These are phyloP conservation scores for Drosophila kuntzei DNA, from an alignment of 2,888 invertebrate species.

Conservation along the genomic window DNA sequence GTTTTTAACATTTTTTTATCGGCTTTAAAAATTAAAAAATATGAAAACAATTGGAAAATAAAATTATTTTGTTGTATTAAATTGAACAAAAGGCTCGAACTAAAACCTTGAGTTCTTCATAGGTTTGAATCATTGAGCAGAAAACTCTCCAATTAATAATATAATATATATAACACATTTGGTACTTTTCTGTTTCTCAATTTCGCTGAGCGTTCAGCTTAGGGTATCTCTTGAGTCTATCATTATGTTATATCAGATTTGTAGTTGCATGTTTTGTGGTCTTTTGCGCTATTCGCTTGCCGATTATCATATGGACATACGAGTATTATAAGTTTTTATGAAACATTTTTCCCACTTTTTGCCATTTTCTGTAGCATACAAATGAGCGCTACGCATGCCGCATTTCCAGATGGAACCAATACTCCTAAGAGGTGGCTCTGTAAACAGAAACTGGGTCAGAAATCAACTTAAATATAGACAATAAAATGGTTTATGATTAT, in stretches of 20 bases:
- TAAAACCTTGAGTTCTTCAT: too few relatives aligned
- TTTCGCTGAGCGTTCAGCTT: too few relatives aligned
- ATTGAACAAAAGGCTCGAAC: too few relatives aligned
- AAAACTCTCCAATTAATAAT: not conserved
- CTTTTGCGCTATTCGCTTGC: conserved; percentile 30
- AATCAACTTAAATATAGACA: conserved; percentile 13
- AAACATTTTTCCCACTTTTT: conserved; percentile 21
- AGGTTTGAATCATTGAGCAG: too few relatives aligned
- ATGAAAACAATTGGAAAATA: not conserved
- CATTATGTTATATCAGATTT: not conserved
- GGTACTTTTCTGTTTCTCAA: too few relatives aligned
- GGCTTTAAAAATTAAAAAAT: not conserved
- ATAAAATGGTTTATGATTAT: conserved; percentile 2
- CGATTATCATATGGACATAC: conserved; percentile 53
- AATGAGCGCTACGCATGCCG: conserved; percentile 46
- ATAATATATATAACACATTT: too few relatives aligned
- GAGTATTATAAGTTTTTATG: conserved; percentile 44
- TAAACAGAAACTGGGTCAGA: conserved; percentile 10
- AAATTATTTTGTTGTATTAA: not conserved
- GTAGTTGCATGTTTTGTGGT: conserved; percentile 60
- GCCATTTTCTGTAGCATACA: conserved; percentile 57
- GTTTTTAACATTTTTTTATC: too few relatives aligned
- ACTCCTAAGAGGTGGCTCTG: not conserved
- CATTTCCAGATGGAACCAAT: conserved; percentile 7
- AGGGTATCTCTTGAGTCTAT: conserved; percentile 21